A percentile compares a stretch with the other conserved stretches of the same genome.
phyloP scores from a whole-genome alignment of 2,113 vertebrate species.

The Caranx melampygus region DNA sequence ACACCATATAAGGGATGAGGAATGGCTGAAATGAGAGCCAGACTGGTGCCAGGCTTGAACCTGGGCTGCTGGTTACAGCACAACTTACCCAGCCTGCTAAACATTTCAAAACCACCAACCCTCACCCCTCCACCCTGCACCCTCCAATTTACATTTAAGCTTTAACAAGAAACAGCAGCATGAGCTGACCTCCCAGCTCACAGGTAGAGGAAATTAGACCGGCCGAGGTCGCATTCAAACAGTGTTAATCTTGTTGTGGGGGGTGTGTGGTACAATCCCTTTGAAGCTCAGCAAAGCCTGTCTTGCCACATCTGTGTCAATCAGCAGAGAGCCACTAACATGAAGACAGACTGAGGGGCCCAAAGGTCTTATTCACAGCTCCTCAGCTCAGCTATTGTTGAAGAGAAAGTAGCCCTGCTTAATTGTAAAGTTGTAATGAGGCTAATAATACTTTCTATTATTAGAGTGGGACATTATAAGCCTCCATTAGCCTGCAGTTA shows the following conservation, averaged over 20 bases:
- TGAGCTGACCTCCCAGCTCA: constrained; percentile 58
- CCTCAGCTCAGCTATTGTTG: constrained; percentile 18
- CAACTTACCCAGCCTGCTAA: constrained; percentile 11
- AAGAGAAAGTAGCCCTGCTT: background rate
- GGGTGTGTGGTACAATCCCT: constrained; percentile 61
- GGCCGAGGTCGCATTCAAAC: constrained; percentile 72
- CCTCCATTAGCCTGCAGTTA: background rate
- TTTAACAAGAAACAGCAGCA: constrained; percentile 76
- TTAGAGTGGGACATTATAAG: background rate
- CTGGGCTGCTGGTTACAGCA: background rate
- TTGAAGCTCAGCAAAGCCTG: constrained; percentile 77
- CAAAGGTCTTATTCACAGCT: background rate
- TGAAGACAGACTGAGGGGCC: constrained; percentile 32
- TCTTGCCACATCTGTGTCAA: constrained; percentile 77
- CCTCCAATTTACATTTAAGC: constrained; percentile 31
- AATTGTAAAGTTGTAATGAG: background rate
- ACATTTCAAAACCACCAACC: constrained; percentile 23
- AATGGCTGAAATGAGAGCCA: constrained; percentile 50
- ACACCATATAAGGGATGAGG: constrained; percentile 38
- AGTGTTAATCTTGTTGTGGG: constrained; percentile 75
- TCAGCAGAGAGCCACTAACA: constrained; percentile 61
- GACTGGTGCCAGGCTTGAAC: constrained; percentile 35
- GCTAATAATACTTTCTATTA: background rate
- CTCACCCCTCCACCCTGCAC: background rate
- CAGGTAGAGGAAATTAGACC: constrained; percentile 72